A percentile compares a stretch with the other conserved stretches of the same genome.
Evolutionary conservation across 1,140 invertebrate species (phyloP).

Genomic region (Zeugodacus cucurbitae): DNA sequence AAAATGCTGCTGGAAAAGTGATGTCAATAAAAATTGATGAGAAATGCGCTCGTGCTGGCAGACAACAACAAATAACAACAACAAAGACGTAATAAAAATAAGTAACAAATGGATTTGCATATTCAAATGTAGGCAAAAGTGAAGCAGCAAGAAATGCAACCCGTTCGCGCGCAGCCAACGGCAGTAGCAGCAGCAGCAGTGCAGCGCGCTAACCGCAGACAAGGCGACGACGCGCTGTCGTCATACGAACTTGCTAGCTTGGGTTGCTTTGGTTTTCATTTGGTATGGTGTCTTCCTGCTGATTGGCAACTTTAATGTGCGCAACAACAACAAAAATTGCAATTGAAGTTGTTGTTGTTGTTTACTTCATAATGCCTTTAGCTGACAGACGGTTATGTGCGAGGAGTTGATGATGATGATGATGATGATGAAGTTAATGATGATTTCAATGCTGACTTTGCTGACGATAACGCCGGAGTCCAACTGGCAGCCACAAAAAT

Average conservation of each 20-base stretch:
- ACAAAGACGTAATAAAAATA: background rate
- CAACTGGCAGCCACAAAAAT: constrained; percentile 1
- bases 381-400: background rate
- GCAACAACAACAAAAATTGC: background rate
- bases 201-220: background rate
- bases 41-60: background rate
- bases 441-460: background rate
- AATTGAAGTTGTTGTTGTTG: background rate
- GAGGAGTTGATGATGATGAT: background rate
- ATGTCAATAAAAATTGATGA: constrained; percentile 35
- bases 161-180: background rate
- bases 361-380: background rate
- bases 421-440: background rate
- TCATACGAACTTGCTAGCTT: background rate
- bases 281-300: background rate
- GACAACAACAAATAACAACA: background rate
- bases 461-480: background rate
- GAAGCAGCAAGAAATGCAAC: background rate
- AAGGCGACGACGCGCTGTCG: background rate
- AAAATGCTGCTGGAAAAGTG: constrained; percentile 1
- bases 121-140: constrained; percentile 5
- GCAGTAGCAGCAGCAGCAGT: background rate
- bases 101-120: background rate
- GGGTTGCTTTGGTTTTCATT: background rate
- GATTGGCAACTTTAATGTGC: background rate